These are phyloP conservation scores for Leptonema lineaticorne DNA, from an alignment of 1,140 invertebrate species.

Conservation along the genomic window DNA sequence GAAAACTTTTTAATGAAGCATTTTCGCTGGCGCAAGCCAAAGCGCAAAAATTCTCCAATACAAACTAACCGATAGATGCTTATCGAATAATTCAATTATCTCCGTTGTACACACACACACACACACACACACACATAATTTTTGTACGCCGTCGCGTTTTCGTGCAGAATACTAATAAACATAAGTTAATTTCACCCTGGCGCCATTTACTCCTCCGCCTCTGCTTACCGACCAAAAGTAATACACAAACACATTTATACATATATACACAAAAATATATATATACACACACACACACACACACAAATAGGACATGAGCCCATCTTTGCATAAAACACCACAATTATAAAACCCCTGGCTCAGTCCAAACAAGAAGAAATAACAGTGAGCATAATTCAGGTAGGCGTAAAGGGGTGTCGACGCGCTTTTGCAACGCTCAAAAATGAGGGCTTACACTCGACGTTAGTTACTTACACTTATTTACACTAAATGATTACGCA, in stretches of 20 bases:
- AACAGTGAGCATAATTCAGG: conserved; percentile 23
- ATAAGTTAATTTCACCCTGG: not conserved
- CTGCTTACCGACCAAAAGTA: too few relatives aligned
- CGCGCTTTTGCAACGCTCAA: not conserved
- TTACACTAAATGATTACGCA: not conserved
- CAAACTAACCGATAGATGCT: not conserved
- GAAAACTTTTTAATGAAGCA: not conserved
- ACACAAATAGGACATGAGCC: conserved; percentile 5
- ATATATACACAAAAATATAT: too few relatives aligned
- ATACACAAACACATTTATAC: too few relatives aligned
- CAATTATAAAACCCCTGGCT: conserved; percentile 28
- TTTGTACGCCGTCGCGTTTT: not conserved
- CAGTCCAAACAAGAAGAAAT: conserved; percentile 31
- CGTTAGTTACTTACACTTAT: not conserved
- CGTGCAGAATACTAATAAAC: not conserved
- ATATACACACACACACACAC: not conserved
- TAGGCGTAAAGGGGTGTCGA: not conserved
- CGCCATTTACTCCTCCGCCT: conserved; percentile 3
- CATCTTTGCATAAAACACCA: conserved; percentile 24
- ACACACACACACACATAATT: not conserved
- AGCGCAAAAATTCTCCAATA: not conserved
- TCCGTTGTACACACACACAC: not conserved
- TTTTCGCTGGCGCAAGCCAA: not conserved
- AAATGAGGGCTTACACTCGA: not conserved
- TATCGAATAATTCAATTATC: not conserved